These are phyloP conservation scores for Aix galericulata DNA, from an alignment of 2,113 vertebrate genomes.

Conservation along the genomic window DNA sequence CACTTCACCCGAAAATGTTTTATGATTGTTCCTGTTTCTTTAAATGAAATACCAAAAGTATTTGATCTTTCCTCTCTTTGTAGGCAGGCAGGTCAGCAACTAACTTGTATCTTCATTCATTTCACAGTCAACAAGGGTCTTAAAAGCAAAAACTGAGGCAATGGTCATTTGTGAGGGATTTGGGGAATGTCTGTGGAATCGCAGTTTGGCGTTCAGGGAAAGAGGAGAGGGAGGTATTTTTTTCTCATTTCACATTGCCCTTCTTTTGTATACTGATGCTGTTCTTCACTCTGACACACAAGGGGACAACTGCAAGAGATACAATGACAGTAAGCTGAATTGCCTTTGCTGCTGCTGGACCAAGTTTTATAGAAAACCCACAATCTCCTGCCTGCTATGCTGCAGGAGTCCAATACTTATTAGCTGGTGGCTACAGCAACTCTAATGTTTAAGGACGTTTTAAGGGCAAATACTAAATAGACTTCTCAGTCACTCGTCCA, in stretches of 20 bases:
- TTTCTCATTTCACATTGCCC: background rate
- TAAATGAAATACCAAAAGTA: conserved; percentile 32
- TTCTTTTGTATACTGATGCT: background rate
- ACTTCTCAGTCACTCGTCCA: conserved; percentile 28
- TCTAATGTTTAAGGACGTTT: conserved; percentile 17
- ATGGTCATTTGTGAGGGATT: conserved; percentile 36
- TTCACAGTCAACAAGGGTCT: conserved; percentile 68
- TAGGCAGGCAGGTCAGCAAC: conserved; percentile 21
- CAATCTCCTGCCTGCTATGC: conserved; percentile 44
- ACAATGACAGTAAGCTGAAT: conserved; percentile 44
- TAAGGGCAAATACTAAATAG: conserved; percentile 67
- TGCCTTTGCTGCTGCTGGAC: conserved; percentile 74
- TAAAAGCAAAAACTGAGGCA: conserved; percentile 40
- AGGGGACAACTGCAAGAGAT: conserved; percentile 25
- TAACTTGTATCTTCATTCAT: conserved; percentile 68
- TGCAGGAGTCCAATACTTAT: conserved; percentile 30
- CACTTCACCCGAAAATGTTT: conserved; percentile 26
- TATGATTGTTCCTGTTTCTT: conserved; percentile 48
- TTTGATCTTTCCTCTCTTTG: conserved; percentile 50
- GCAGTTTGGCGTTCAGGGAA: background rate
- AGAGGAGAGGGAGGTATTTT: background rate
- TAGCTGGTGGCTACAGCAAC: conserved; percentile 56
- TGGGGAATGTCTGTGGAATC: conserved; percentile 60
- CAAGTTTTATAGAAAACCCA: conserved; percentile 65
- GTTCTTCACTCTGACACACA: conserved; percentile 10